Evolutionary conservation across 2,888 invertebrate genomes (phyloP), one percentile per base, ranked within the genome.

Genomic region (Orthosia gothica): DNA sequence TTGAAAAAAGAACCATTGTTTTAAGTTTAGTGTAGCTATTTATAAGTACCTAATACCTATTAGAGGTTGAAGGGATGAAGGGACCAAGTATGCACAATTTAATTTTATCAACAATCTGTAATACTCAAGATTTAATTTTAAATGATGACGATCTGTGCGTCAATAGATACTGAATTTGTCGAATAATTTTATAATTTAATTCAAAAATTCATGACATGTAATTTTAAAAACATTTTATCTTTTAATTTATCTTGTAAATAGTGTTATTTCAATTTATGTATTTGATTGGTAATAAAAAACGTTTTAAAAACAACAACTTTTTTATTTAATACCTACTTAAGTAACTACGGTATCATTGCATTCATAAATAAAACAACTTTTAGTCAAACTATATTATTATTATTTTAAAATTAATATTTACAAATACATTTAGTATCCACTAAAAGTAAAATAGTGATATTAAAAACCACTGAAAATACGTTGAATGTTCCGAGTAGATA

Each of bases 381-480:
- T 78, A 73, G 23, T 5, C 50, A 49, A 70, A 76, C 50, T 72
- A 72, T 70, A 85, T 87, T 87, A 85, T 76, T 84, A 80, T 81
- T 83, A 80, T 84, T 66, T 74, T 87, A 88, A 58, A 84, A 79
- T 76, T 84, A 83, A 81, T 87, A 87, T 87, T 84, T 87, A 87
- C 87, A 87, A 87, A 74, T 74, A 74, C 62, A 70, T 62, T 75
- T 72, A 78, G 47, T 71, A 61, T 7, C 20, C 55, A 78, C 66
- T 74, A 77, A 47, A 71, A 69, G 58, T 63, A 68, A 58, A 15
- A 67, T 68, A 57, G 70, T 77, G 72, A 64, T 65, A 66, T 65
- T 72, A 32, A 70, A 70, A 76, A 75, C 80, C 59, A 84, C 74
- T 45, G 65, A 78, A 79, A 69, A 49, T 23, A 63, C 58, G 50